phyloP scores from a whole-genome alignment of 2,888 invertebrate genomes.

The Eupeodes latifasciatus region DNA sequence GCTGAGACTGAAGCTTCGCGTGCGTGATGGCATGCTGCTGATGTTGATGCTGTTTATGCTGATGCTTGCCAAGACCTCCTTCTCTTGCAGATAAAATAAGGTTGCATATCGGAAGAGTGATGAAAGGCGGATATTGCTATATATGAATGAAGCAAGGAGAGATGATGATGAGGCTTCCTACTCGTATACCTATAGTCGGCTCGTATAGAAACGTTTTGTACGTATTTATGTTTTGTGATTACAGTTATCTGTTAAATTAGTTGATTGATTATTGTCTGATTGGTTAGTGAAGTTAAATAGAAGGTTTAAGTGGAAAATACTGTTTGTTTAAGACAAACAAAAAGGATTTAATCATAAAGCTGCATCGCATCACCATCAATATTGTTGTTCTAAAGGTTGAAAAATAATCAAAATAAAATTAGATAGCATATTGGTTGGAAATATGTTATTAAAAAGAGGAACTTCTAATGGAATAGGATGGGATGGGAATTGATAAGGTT shows the following conservation, averaged over 20 bases:
- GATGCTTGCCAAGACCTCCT: neutral
- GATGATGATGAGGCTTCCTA: constrained; percentile 7
- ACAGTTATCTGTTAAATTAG: constrained; percentile 71
- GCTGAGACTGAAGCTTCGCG: constrained; percentile 42
- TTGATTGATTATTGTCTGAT: constrained; percentile 67
- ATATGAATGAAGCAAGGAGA: constrained; percentile 3
- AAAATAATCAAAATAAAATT: too few relatives aligned
- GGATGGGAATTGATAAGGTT: constrained; percentile 7
- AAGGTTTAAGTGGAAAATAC: constrained; percentile 69
- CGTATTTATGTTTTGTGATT: constrained; percentile 65
- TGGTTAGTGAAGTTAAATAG: constrained; percentile 58
- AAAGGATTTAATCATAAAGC: constrained; percentile 21
- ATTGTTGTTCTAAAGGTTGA: neutral
- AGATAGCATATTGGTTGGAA: neutral
- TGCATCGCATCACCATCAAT: neutral
- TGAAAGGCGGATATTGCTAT: constrained; percentile 47
- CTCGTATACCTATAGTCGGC: too few relatives aligned
- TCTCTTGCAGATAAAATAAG: constrained; percentile 23
- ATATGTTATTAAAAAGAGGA: neutral
- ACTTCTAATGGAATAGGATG: neutral
- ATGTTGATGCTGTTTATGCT: constrained; percentile 32
- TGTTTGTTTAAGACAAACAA: constrained; percentile 46
- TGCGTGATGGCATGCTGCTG: constrained; percentile 68
- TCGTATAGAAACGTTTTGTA: constrained; percentile 20
- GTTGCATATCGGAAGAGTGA: constrained; percentile 43